Conservation (phyloP, 2,797 vertebrate genomes). For the Typhlichthys subterraneus region DNA sequence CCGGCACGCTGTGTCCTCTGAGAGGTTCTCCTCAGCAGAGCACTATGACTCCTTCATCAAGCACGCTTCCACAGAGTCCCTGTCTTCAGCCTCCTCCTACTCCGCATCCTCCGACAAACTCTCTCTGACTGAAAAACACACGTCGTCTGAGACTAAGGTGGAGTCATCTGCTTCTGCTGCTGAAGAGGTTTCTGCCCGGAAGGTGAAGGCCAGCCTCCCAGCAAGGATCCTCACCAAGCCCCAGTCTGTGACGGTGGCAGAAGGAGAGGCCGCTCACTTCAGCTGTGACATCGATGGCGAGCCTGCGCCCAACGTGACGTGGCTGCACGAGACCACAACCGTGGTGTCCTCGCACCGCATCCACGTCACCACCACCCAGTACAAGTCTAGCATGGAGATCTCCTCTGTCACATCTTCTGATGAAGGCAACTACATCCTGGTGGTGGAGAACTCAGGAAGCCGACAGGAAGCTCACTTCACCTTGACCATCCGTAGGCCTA, state of each 20-base stretch:
- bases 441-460: conserved; percentile 91
- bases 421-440: conserved; percentile 90
- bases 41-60: conserved; percentile 6
- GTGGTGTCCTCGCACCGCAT: conserved; percentile 82
- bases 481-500: conserved; percentile 84
- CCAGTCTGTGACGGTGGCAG: conserved; percentile 86
- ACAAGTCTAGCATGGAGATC: conserved; percentile 93
- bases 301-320: conserved; percentile 89
- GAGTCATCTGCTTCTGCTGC: conserved; percentile 75
- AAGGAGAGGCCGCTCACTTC: conserved; percentile 90
- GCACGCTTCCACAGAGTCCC: conserved; percentile 40
- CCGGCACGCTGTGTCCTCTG: conserved; percentile 77
- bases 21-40: conserved; percentile 56
- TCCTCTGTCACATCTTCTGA: conserved; percentile 84
- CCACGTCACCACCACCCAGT: conserved; percentile 88
- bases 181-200: conserved; percentile 80
- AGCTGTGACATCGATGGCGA: conserved; percentile 95
- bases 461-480: conserved; percentile 92
- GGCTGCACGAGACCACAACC: conserved; percentile 80
- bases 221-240: conserved; percentile 96
- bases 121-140: conserved; percentile 72
- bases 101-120: conserved; percentile 77
- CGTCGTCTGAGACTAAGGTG: conserved; percentile 77
- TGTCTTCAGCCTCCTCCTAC: conserved; percentile 61
- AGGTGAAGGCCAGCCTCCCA: conserved; percentile 84